Evolutionary conservation across 2,113 vertebrate species (phyloP).

Genomic region (Megaptera novaeangliae): DNA sequence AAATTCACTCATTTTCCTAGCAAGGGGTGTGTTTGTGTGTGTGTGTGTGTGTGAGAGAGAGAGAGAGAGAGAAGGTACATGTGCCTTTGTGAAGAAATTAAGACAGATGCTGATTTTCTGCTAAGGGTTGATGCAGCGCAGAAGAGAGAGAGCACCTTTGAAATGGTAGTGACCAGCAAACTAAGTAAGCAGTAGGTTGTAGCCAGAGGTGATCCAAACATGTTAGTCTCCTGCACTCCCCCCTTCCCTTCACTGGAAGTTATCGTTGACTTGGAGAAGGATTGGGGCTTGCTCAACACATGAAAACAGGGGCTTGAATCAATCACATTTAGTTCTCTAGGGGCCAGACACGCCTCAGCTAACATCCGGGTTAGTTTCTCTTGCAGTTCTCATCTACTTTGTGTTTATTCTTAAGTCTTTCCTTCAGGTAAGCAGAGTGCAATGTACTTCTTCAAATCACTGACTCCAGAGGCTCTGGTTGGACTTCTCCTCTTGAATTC

Average conservation of each 20-base stretch:
- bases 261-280: not conserved
- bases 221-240: rapidly evolving
- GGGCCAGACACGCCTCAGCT: not conserved
- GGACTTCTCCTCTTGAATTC: not conserved
- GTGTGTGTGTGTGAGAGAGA: not conserved
- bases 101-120: not conserved
- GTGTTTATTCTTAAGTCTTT: not conserved
- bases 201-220: not conserved
- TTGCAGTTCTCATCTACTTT: not conserved
- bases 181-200: not conserved
- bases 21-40: not conserved
- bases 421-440: not conserved
- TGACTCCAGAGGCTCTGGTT: not conserved
- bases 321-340: not conserved
- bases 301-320: not conserved
- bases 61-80: too few species aligned
- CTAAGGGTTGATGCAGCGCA: not conserved
- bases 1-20: not conserved
- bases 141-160: not conserved
- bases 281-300: not conserved
- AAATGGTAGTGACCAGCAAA: too few species aligned
- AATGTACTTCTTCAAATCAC: not conserved
- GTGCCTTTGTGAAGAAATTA: not conserved
- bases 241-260: not conserved
- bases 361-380: not conserved